These are phyloP conservation scores for Ginglymostoma cirratum DNA, from an alignment of 2,113 vertebrate genomes.

Conservation along the genomic window DNA sequence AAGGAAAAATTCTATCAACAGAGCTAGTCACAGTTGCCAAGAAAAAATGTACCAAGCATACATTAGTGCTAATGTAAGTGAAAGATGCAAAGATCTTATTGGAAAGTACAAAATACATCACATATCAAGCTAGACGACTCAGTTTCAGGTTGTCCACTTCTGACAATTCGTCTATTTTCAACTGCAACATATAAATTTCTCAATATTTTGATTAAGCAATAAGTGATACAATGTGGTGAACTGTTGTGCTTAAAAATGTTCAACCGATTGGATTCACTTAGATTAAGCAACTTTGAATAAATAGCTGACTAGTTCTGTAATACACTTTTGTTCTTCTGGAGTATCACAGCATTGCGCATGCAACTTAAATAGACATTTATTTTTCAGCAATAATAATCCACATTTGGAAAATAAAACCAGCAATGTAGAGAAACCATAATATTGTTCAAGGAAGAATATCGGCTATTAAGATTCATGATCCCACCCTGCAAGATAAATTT, in stretches of 20 bases:
- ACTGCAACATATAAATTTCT: background rate
- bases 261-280: background rate
- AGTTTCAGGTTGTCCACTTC: background rate
- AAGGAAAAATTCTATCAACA: background rate
- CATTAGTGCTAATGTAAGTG: background rate
- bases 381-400: background rate
- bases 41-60: background rate
- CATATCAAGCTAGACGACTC: background rate
- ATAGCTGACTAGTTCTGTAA: background rate
- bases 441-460: background rate
- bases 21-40: background rate
- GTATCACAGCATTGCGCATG: background rate
- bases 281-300: background rate
- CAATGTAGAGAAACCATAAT: background rate
- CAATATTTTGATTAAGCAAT: background rate
- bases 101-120: background rate
- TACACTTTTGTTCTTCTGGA: background rate
- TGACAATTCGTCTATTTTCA: background rate
- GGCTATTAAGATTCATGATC: background rate
- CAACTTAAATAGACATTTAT: background rate
- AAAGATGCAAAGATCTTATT: constrained; percentile 10
- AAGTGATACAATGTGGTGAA: background rate
- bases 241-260: background rate
- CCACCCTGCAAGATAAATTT: background rate
- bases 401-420: background rate